Base-by-base conservation (phyloP, 2,888 invertebrate genomes). In the Limenitis camilla region DNA sequence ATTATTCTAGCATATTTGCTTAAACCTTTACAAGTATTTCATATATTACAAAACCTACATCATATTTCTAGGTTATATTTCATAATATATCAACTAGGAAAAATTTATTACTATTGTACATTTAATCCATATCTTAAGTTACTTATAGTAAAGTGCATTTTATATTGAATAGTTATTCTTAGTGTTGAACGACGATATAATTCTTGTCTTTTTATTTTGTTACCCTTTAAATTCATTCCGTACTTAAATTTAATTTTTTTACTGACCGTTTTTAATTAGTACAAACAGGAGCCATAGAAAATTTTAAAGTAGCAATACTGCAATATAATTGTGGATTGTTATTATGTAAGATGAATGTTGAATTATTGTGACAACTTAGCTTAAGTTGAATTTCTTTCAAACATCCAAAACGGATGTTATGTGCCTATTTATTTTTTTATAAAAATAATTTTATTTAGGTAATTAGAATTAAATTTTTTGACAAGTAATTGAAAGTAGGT, bases 371-470 rank as follows among this genome's bases (percentile, higher is more conserved):
- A 74, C 65, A 75, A 76, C 71, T 68, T 69, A 66, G 64, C 71
- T 77, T 77, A 74, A 73, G 74, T 76, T 60, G 54, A 70, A 67
- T 66, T 50, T 53, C 56, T 71, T 72, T 74, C 62, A 64, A 63
- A 74, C 81, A 78, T 83, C 84, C 81, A 65, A 67, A 64, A 65
- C 70, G 83, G 81, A 81, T 84, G 81, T 75, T 65, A 73, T 76
- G 81, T 85, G 82, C 80, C 81, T 85, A 85, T 84, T 85, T 85
- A 84, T 85, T 85, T 80, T 77, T 71, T 77, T 72, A 73, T 71
- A 69, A 78, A 72, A 71, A 78, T 66, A 73, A 71, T 73, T 77
- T 72, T 82, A 78, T 72, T 71, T 79, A 80, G 74, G 70, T 78
- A 66, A 63, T 53, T 64, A 60, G 58, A 62, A 63, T 68, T 72